phyloP scores from a whole-genome alignment of 92 coral and sea anemone species.

The Pocillopora grandis region DNA sequence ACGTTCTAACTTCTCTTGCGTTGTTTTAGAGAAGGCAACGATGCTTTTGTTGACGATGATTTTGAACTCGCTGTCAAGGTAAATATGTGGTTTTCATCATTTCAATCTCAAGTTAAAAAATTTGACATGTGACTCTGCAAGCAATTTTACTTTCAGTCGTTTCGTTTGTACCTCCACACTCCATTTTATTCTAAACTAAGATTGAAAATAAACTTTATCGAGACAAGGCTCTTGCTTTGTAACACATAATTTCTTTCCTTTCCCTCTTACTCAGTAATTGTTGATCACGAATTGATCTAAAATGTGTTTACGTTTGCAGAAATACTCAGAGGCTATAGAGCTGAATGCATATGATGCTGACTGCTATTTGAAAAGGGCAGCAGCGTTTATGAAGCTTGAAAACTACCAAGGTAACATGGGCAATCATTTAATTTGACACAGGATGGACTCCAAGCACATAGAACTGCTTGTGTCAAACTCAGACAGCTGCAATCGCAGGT shows the following conservation, averaged over 20 bases:
- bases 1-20: not conserved
- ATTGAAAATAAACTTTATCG: too few species aligned
- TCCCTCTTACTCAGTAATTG: too few species aligned
- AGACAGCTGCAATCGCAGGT: too few species aligned
- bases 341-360: conserved; percentile 79
- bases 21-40: conserved; percentile 83
- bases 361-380: conserved; percentile 78
- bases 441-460: too few species aligned
- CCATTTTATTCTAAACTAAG: too few species aligned
- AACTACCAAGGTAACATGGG: conserved; percentile 67
- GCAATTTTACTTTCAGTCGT: too few species aligned
- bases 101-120: not conserved
- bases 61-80: conserved; percentile 83
- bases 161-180: too few species aligned
- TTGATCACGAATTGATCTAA: too few species aligned
- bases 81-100: conserved; percentile 6
- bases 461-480: too few species aligned
- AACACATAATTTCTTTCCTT: too few species aligned
- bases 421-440: not conserved
- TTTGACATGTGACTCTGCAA: not conserved
- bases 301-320: conserved; percentile 47
- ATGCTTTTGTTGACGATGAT: conserved; percentile 91
- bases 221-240: too few species aligned
- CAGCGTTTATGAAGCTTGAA: conserved; percentile 75
- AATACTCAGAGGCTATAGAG: conserved; percentile 81